Base-by-base conservation (phyloP, 2,113 vertebrate species). In the Oryzias javanicus region DNA sequence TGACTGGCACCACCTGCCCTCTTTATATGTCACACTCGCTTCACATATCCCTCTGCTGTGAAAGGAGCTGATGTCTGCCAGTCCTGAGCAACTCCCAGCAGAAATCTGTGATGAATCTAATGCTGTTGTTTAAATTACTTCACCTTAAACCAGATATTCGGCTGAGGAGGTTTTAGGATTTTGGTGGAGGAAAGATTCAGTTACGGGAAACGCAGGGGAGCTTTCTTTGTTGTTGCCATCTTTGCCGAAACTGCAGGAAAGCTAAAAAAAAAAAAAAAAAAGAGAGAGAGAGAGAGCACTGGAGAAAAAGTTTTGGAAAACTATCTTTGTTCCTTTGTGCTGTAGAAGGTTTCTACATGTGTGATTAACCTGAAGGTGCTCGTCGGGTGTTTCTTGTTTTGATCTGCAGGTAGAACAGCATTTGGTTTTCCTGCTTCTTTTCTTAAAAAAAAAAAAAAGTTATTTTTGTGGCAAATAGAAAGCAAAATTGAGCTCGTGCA, bases 1-100 rank as follows among this genome's bases (percentile, higher is more conserved):
- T 92, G 81, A 89, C 87, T 89, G 82, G 68, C 76, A 81, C 85
- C 88, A 90, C 85, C 88, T 90, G 85, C 85, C 85, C 84, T 85
- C 67, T 46, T 24, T 84, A 67, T 82, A 65, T 81, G 80, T 79
- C 83, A 72, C 71, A 76, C 60, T 80, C 65, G 48, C 75, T 76
- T 82, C 79, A 77, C 68, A 78, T 66, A 62, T 74, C 76, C 81
- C 72, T 55, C 63, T 74, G 69, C 75, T 60, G 75, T 71, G 61
- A 68, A 60, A 64, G 54, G 69, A 83, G 72, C 70, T 70, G 75
- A 47, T 80, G 54, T 76, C 60, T 83, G 72, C 74, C 79, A 74
- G 53, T 69, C 78, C 53, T 66, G 62, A 56, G 56, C 60, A 86
- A 76, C 57, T 83, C 67, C 79, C 83, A 67, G 60, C 72, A 82